A percentile compares a stretch with the other conserved stretches of the same genome.
Evolutionary conservation across 2,113 vertebrate species (phyloP).

Genomic region (Physeter macrocephalus): DNA sequence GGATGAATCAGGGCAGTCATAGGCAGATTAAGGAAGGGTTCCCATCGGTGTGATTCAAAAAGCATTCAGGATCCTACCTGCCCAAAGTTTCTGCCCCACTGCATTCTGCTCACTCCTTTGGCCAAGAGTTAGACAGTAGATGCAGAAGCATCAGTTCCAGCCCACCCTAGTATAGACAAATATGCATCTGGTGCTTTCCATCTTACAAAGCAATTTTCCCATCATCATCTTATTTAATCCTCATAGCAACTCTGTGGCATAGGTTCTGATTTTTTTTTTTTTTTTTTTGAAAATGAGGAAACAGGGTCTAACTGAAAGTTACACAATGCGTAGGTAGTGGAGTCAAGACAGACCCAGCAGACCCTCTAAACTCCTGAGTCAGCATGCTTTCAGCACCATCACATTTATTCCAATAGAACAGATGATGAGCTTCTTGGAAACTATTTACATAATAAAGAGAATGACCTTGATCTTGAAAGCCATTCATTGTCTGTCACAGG

Average conservation of each 20-base stretch:
- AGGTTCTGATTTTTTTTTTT: background rate
- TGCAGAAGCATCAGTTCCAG: background rate
- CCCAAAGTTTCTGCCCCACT: background rate
- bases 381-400: background rate
- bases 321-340: background rate
- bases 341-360: background rate
- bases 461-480: slow-evolving; percentile 31
- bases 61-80: background rate
- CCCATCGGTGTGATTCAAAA: background rate
- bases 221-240: background rate
- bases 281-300: background rate
- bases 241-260: background rate
- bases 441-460: slow-evolving; percentile 39
- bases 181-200: background rate
- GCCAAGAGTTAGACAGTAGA: background rate
- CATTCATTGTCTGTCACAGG: slow-evolving; percentile 21
- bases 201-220: background rate
- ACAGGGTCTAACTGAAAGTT: background rate
- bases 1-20: background rate
- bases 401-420: background rate
- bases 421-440: background rate
- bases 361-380: background rate
- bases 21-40: background rate
- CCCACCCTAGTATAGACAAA: background rate
- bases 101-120: background rate